These are phyloP conservation scores for Callospermophilus lateralis DNA, from an alignment of 2,113 vertebrate genomes.

Conservation along the genomic window DNA sequence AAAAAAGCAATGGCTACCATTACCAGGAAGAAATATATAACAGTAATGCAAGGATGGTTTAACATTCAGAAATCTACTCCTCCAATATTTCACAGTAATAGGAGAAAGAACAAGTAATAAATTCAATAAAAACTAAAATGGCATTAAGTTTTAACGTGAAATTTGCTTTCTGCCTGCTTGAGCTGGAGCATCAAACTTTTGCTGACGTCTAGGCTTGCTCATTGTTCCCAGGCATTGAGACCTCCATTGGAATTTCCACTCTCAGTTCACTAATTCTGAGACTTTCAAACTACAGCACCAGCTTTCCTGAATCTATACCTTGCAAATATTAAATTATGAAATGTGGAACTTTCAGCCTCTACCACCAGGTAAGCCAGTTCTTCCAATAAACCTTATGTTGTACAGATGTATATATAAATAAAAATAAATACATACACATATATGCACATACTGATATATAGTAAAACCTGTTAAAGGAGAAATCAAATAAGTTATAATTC, in stretches of 20 bases:
- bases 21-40: not conserved
- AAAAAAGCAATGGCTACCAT: not conserved
- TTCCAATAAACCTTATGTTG: not conserved
- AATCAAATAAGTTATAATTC: not conserved
- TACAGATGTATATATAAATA: not conserved
- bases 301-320: not conserved
- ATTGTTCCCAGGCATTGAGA: not conserved
- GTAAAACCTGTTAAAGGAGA: not conserved
- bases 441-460: not conserved
- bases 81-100: not conserved
- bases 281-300: not conserved
- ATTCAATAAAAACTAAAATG: not conserved
- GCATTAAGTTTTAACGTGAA: not conserved
- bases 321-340: not conserved
- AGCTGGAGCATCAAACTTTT: not conserved
- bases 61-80: not conserved
- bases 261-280: not conserved
- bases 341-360: not conserved
- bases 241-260: too few species aligned
- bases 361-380: not conserved
- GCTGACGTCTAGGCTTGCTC: accelerated
- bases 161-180: not conserved
- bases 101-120: not conserved
- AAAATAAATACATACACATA: not conserved
- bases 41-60: not conserved